A percentile compares a stretch with the other conserved stretches of the same genome.
These are phyloP conservation scores for Mormyrops attenuatus DNA, from an alignment of 2,797 vertebrate genomes.

Conservation along the genomic window DNA sequence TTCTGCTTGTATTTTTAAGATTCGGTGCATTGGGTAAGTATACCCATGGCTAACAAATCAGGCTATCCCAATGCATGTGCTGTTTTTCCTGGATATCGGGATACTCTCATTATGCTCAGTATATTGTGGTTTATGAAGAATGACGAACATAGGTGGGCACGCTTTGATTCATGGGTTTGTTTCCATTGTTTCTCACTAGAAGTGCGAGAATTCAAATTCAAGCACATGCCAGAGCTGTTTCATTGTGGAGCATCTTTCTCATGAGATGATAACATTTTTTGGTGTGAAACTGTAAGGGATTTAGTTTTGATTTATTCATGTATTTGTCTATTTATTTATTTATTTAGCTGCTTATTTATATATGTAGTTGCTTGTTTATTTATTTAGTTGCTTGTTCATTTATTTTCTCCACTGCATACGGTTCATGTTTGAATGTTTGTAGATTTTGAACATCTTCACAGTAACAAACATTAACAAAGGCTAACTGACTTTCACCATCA, in stretches of 20 bases:
- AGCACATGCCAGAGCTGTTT: neutral
- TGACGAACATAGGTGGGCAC: neutral
- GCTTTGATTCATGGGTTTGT: neutral
- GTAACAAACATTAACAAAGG: neutral
- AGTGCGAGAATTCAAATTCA: neutral
- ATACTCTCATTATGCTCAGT: neutral
- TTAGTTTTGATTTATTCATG: neutral
- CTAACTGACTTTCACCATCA: neutral
- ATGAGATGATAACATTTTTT: neutral
- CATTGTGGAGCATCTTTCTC: neutral
- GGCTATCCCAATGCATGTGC: neutral
- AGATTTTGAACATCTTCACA: neutral
- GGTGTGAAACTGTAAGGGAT: neutral
- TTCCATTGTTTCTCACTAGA: neutral
- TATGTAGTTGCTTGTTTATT: neutral
- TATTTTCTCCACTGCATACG: neutral
- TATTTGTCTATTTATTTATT: neutral
- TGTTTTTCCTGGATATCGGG: neutral
- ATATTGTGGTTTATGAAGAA: neutral
- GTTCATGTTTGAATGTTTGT: neutral
- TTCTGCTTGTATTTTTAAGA: neutral
- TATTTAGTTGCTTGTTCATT: neutral
- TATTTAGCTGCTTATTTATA: neutral
- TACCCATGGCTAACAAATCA: neutral
- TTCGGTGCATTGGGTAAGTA: neutral